phyloP scores from a whole-genome alignment of 2,113 vertebrate species.

The Axis porcinus region DNA sequence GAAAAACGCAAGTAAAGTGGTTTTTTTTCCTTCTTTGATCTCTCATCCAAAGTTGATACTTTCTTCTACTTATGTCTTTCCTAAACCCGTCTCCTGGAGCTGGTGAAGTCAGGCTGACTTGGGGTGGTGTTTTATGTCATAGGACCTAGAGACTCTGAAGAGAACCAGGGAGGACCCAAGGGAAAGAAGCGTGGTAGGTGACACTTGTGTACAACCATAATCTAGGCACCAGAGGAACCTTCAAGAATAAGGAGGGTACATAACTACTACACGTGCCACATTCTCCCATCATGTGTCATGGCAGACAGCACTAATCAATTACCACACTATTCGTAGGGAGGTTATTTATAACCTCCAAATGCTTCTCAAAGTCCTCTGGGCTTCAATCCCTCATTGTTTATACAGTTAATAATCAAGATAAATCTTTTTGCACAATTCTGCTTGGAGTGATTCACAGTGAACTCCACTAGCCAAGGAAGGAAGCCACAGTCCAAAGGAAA shows the following conservation, averaged over 20 bases:
- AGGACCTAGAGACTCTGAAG: not conserved
- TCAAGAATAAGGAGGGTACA: not conserved
- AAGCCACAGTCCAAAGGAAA: not conserved
- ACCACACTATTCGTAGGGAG: not conserved
- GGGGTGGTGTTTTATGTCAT: not conserved
- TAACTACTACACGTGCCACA: not conserved
- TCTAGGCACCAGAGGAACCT: not conserved
- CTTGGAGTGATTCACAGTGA: not conserved
- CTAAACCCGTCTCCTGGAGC: not conserved
- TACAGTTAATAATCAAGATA: constrained; percentile 3
- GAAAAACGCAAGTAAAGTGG: not conserved
- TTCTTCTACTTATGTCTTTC: not conserved
- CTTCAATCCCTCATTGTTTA: not conserved
- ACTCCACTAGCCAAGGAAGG: not conserved
- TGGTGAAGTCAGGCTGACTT: not conserved
- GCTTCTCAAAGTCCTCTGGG: not conserved
- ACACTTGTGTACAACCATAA: not conserved
- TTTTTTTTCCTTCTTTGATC: not conserved
- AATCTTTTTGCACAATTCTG: not conserved
- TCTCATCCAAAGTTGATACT: not conserved
- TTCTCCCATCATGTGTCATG: not conserved
- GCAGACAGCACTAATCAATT: not conserved
- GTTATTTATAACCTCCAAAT: not conserved
- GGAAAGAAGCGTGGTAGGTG: not conserved
- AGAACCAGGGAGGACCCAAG: not conserved